Evolutionary conservation across 1,140 invertebrate genomes (phyloP).

Genomic region (Muscidifurax raptorellus): DNA sequence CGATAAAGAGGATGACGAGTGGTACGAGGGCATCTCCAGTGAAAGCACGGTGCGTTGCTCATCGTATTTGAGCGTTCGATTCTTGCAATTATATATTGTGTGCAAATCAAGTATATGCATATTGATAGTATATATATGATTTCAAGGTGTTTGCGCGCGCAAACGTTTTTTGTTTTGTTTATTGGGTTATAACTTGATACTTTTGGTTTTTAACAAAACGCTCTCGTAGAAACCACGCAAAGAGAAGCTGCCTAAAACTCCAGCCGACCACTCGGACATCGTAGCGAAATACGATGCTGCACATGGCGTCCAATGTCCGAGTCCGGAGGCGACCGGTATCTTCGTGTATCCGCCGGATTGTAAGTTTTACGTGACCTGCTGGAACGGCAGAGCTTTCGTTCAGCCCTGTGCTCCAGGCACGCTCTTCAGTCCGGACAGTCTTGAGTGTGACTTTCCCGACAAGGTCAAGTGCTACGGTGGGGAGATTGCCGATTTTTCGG

Average conservation of each 20-base stretch:
- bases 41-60: conserved; percentile 58
- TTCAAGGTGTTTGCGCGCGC: neutral
- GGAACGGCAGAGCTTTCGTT: conserved; percentile 77
- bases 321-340: conserved; percentile 74
- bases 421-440: conserved; percentile 79
- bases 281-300: conserved; percentile 63
- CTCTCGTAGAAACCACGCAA: conserved; percentile 64
- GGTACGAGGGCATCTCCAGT: conserved; percentile 63
- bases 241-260: conserved; percentile 55
- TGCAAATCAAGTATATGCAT: neutral
- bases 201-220: no score
- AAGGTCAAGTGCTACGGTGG: conserved; percentile 79
- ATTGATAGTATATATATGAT: neutral
- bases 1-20: conserved; percentile 25
- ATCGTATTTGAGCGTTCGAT: no score
- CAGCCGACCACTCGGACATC: conserved; percentile 21
- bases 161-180: neutral
- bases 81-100: conserved; percentile 9
- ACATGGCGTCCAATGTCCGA: conserved; percentile 74
- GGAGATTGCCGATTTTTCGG: conserved; percentile 51
- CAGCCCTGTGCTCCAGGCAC: conserved; percentile 82
- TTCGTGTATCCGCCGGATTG: conserved; percentile 80
- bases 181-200: no score
- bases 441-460: conserved; percentile 80
- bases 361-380: conserved; percentile 83